Evolutionary conservation across 2,888 invertebrate genomes (phyloP), one percentile per base, ranked within the genome.

Genomic region (Sinodicranocentrus sp.): DNA sequence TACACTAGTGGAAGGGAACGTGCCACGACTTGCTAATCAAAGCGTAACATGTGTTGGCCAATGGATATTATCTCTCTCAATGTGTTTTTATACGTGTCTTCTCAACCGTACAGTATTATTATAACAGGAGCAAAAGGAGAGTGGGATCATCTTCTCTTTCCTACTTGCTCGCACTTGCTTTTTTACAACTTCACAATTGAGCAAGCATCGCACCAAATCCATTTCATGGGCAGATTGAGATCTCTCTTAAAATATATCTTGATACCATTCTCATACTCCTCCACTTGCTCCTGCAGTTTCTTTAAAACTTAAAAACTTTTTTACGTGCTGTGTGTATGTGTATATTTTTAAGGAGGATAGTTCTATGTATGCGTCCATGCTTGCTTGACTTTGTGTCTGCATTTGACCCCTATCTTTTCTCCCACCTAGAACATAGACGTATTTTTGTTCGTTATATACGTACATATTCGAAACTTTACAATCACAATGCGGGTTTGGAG

Each of bases 191-290:
- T 76, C 33, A 77, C 77, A 77, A 68, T 43, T 68, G 77, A 77
- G 77, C 77, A 77, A 77, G 23, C 68, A 67, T 33, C 63, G 44
- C 65, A 75, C 76, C 65, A 76, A 76, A 61, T 61, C 67, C 57
- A 77, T 77, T 70, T 77, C 77, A 70, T 67, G 77, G 61, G 77
- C 57, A 77, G 77, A 77, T 77, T 77, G 77, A 77, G 77, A 77
- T 77, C 77, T 76, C 25, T 59, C 33, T 61, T 59, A 59, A 59
- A 26, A 59, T 15, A 59, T 59, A 59, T 48, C 8, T 48, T 33
- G 48, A 48, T 48, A 21, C 54, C 10, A 57, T 57, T 57, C 13
- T n/a, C 3, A 33, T 33, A 33, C n/a, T 33, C 33, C 33, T 33
- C 33, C 10, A 10, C 33, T 33, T 33, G 33, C 33, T n/a, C n/a